phyloP scores from a whole-genome alignment of 2,888 invertebrate genomes.

The Lochmaea crataegi region DNA sequence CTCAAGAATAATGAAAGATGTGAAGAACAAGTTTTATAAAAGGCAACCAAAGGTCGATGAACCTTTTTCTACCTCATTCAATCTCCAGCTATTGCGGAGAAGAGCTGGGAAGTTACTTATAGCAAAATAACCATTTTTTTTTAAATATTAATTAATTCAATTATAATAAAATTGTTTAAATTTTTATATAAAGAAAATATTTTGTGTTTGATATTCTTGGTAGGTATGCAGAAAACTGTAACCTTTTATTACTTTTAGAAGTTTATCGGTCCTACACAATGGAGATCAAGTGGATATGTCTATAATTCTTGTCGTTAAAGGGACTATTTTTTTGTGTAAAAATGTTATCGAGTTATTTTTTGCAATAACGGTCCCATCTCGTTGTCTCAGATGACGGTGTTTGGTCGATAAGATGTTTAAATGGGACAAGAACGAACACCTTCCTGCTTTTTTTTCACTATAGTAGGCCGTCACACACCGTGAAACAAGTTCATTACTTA shows the following conservation, averaged over 20 bases:
- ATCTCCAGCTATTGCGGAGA: neutral
- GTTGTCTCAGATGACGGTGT: conserved; percentile 2
- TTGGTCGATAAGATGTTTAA: conserved; percentile 34
- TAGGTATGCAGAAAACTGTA: too few species aligned
- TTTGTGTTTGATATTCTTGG: too few species aligned
- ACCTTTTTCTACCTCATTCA: conserved; percentile 32
- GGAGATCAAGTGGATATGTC: too few species aligned
- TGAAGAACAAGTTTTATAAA: conserved; percentile 40
- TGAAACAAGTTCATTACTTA: conserved; percentile 29
- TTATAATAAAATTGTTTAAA: too few species aligned
- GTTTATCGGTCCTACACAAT: too few species aligned
- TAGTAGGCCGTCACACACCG: conserved; percentile 29
- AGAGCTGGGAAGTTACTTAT: conserved; percentile 4
- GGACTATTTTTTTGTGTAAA: too few species aligned
- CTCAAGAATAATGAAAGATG: conserved; percentile 35
- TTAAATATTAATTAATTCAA: too few species aligned
- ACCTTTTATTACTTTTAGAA: too few species aligned
- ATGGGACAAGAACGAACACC: conserved; percentile 36
- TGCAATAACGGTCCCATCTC: conserved; percentile 7
- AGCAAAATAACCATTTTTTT: neutral
- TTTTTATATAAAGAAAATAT: too few species aligned
- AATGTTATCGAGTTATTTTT: too few species aligned
- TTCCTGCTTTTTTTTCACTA: conserved; percentile 27
- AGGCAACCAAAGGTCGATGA: conserved; percentile 37
- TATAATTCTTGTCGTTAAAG: too few species aligned